phyloP scores from a whole-genome alignment of 64 coral and sea anemone genomes.

The Astreopora myriophthalma region DNA sequence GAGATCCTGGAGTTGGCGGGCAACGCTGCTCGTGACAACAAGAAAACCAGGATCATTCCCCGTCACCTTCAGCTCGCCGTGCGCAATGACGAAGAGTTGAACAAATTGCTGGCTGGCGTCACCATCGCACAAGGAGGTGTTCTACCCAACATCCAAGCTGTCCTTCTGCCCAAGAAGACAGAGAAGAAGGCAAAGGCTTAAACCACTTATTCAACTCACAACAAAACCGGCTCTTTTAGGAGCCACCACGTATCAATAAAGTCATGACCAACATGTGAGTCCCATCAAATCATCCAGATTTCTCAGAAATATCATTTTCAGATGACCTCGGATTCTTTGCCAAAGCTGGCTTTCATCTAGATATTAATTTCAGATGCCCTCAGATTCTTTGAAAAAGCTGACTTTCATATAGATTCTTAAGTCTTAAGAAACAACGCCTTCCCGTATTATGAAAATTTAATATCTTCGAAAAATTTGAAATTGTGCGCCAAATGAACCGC shows the following conservation, averaged over 20 bases:
- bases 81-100: constrained; percentile 12
- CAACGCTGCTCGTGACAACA: constrained; percentile 41
- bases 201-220: neutral
- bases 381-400: too few species aligned
- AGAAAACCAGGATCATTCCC: constrained; percentile 17
- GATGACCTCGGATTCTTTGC: too few species aligned
- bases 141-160: constrained; percentile 6
- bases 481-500: too few species aligned
- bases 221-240: constrained; percentile 24
- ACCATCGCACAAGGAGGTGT: constrained; percentile 17
- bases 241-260: neutral
- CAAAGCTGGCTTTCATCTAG: too few species aligned
- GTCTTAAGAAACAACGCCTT: too few species aligned
- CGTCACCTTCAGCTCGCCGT: constrained; percentile 18
- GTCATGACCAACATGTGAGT: neutral
- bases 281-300: too few species aligned
- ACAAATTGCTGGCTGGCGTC: constrained; percentile 10
- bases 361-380: too few species aligned
- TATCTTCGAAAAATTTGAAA: too few species aligned
- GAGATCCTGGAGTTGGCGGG: constrained; percentile 19
- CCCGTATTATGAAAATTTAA: too few species aligned
- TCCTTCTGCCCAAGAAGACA: constrained; percentile 19
- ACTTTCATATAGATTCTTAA: too few species aligned
- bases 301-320: too few species aligned
- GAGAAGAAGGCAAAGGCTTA: constrained; percentile 17